A percentile compares a stretch with the other conserved stretches of the same genome.
Evolutionary conservation across 2,797 vertebrate genomes (phyloP).

Genomic region (Acridotheres tristis): DNA sequence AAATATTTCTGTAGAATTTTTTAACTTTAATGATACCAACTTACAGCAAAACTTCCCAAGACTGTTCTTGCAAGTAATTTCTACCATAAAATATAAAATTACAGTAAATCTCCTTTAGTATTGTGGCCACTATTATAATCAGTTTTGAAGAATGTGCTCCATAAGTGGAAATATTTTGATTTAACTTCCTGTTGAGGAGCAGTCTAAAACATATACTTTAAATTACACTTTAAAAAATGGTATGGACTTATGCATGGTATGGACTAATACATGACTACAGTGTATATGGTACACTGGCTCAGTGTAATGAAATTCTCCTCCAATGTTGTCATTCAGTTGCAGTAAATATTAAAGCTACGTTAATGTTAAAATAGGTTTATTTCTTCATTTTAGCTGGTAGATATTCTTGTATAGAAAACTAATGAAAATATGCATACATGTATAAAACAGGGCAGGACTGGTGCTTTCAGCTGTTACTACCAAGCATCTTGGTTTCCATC

Average conservation of each 20-base stretch:
- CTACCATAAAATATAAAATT: background rate
- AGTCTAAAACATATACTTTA: constrained; percentile 13
- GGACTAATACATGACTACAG: background rate
- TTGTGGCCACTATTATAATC: constrained; percentile 19
- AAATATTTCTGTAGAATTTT: background rate
- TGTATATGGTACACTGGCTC: background rate
- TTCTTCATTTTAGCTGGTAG: constrained; percentile 9
- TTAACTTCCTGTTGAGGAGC: constrained; percentile 16
- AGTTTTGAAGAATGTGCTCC: constrained; percentile 41
- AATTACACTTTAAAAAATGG: constrained; percentile 2
- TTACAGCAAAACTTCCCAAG: background rate
- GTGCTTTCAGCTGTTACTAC: background rate
- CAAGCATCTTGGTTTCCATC: background rate
- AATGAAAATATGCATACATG: background rate
- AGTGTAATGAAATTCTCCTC: constrained; percentile 35
- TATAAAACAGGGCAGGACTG: background rate
- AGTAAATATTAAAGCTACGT: constrained; percentile 24
- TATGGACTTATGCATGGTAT: background rate
- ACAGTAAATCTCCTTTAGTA: constrained; percentile 14
- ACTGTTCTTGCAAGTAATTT: constrained; percentile 12
- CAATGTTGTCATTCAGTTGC: constrained; percentile 27
- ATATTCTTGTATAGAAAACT: constrained; percentile 9
- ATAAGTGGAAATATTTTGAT: constrained; percentile 49
- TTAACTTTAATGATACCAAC: background rate
- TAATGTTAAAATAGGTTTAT: constrained; percentile 16